A percentile compares a stretch with the other conserved stretches of the same genome.
Conservation (phyloP, 2,113 vertebrate genomes). For the Gymnarchus niloticus region DNA sequence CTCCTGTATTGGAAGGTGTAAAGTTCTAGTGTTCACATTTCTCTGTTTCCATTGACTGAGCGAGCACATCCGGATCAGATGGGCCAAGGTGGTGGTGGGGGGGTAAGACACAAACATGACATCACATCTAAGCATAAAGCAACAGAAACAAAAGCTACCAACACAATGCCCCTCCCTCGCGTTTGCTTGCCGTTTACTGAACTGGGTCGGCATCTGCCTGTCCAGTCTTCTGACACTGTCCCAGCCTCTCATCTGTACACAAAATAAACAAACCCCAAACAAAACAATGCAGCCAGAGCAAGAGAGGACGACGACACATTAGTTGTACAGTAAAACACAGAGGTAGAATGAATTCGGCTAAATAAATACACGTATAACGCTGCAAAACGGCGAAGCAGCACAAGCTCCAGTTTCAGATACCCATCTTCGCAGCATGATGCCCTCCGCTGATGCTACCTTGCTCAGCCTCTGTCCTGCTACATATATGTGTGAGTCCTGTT, state of each 20-base stretch:
- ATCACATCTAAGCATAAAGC: background rate
- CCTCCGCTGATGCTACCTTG: background rate
- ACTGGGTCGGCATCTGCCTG: background rate
- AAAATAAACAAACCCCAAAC: background rate
- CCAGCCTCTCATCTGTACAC: background rate
- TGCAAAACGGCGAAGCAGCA: conserved; percentile 59
- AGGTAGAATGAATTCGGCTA: conserved; percentile 36
- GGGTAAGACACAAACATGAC: background rate
- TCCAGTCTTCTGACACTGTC: background rate
- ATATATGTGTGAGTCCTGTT: background rate
- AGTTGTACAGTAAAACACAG: conserved; percentile 5
- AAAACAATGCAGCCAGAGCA: background rate
- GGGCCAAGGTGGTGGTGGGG: background rate
- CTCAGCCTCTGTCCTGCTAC: background rate
- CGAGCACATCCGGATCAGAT: conserved; percentile 5
- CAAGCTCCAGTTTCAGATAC: conserved; percentile 18
- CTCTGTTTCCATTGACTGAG: conserved; percentile 5
- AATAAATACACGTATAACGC: conserved; percentile 65
- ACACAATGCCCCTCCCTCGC: background rate
- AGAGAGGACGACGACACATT: background rate
- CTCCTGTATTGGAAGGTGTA: background rate
- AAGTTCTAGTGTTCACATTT: background rate
- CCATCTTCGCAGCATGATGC: background rate
- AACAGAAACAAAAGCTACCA: background rate
- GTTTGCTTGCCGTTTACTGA: background rate